Conservation (phyloP, 2,113 vertebrate genomes). For the Oenanthe oenanthe region DNA sequence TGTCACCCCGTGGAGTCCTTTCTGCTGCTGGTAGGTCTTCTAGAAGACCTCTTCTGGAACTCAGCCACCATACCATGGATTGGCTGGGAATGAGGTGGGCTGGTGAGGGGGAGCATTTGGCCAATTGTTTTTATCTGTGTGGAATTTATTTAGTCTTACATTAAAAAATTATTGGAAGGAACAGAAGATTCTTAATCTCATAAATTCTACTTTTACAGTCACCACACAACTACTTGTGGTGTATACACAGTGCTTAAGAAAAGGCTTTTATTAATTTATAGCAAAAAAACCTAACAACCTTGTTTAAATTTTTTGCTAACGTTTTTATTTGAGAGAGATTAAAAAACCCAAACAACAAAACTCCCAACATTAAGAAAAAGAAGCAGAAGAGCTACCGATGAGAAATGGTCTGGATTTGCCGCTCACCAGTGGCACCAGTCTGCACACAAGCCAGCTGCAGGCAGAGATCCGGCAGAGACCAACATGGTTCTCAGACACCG, state of each 20-base stretch:
- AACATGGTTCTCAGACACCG: neutral
- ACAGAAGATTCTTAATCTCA: neutral
- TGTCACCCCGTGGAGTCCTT: neutral
- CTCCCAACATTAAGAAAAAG: slow-evolving; percentile 66
- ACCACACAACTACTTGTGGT: neutral
- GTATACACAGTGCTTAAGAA: neutral
- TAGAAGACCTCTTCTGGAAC: neutral
- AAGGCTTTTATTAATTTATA: neutral
- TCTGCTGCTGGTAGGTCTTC: neutral
- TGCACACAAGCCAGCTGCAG: slow-evolving; percentile 56
- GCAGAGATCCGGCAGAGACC: slow-evolving; percentile 56
- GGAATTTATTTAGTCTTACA: neutral
- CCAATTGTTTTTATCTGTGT: neutral
- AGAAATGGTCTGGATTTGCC: slow-evolving; percentile 49
- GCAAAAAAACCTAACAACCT: slow-evolving; percentile 60
- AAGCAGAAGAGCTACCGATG: slow-evolving; percentile 48
- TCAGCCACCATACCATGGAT: neutral
- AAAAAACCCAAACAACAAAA: slow-evolving; percentile 71
- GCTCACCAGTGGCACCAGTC: slow-evolving; percentile 15
- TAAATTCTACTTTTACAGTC: neutral
- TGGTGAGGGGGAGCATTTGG: neutral
- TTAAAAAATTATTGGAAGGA: neutral
- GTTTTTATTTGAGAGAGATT: slow-evolving; percentile 68
- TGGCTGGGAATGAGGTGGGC: fast-evolving
- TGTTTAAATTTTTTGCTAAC: slow-evolving; percentile 60